A percentile compares a stretch with the other conserved stretches of the same genome.
These are phyloP conservation scores for Vollenhovia emeryi DNA, from an alignment of 1,140 invertebrate genomes.

Conservation along the genomic window DNA sequence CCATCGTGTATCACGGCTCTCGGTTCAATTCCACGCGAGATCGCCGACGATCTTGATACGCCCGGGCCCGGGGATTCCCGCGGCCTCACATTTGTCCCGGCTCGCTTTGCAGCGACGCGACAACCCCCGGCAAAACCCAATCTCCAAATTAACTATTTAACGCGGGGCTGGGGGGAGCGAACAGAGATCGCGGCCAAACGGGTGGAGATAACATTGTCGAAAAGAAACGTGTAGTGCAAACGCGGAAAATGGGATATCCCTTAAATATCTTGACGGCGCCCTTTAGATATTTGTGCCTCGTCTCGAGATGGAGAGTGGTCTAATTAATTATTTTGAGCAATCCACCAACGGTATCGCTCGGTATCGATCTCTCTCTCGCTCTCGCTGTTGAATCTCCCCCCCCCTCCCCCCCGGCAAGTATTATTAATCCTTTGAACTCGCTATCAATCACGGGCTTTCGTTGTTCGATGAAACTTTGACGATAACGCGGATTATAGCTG, in stretches of 20 bases:
- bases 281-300: neutral
- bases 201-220: neutral
- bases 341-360: neutral
- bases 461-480: conserved; percentile 51
- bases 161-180: neutral
- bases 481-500: conserved; percentile 46
- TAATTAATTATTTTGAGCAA: neutral
- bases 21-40: conserved; percentile 22
- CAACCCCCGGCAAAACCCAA: neutral
- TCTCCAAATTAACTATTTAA: conserved; percentile 40
- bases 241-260: neutral
- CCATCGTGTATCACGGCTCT: conserved; percentile 13
- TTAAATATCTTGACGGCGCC: neutral
- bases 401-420: neutral
- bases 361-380: conserved; percentile 27
- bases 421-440: conserved; percentile 48
- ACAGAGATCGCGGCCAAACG: neutral
- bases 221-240: neutral
- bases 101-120: neutral
- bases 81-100: neutral
- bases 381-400: neutral
- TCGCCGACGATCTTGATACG: conserved; percentile 51
- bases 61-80: neutral
- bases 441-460: conserved; percentile 41
- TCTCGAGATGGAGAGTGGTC: neutral